Conservation (phyloP, 2,113 vertebrate species). For the Candoia aspera region DNA sequence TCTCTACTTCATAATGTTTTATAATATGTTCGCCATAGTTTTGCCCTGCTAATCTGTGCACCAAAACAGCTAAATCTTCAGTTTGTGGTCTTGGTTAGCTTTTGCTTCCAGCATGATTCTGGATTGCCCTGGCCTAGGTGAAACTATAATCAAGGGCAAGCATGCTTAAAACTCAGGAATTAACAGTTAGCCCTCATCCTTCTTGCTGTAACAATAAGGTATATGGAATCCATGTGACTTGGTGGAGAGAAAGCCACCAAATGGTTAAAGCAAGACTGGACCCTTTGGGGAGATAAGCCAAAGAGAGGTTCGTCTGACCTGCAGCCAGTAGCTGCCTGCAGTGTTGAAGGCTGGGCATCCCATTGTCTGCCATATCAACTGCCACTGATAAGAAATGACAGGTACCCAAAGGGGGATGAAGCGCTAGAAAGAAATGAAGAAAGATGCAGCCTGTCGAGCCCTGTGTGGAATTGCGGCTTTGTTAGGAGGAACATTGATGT, state of each 20-base stretch:
- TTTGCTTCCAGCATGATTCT: background rate
- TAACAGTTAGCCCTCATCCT: no score
- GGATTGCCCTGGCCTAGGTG: background rate
- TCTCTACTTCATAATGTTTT: background rate
- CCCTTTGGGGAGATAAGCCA: background rate
- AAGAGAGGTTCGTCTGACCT: background rate
- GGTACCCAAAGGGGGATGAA: background rate
- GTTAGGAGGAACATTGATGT: background rate
- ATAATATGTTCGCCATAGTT: background rate
- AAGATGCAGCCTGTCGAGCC: background rate
- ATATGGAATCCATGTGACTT: no score
- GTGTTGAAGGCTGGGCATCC: background rate
- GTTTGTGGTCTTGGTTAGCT: background rate
- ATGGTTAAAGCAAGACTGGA: background rate
- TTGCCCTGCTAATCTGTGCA: background rate
- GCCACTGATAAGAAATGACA: conserved; percentile 35
- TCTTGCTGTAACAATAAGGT: background rate
- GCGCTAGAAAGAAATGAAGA: conserved; percentile 29
- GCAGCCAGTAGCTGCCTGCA: background rate
- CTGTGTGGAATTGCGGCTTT: background rate
- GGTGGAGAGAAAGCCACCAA: background rate
- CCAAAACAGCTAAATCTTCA: background rate
- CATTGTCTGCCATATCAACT: conserved; percentile 19
- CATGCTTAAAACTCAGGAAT: background rate
- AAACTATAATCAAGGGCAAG: background rate